Conservation (phyloP, 2,888 invertebrate species). For the Sarcophaga subvicina region DNA sequence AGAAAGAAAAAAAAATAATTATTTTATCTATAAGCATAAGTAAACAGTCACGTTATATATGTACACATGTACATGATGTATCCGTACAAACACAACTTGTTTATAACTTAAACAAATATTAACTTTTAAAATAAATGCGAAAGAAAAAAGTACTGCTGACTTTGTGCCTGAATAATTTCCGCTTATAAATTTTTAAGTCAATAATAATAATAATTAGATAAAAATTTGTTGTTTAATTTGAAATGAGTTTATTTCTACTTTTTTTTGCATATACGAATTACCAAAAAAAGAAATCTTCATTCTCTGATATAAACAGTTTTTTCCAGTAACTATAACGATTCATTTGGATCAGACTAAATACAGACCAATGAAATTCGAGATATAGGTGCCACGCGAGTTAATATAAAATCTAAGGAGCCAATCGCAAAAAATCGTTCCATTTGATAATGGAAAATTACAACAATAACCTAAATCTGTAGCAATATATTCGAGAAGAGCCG, state of each 20-base stretch:
- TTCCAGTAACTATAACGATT: no score
- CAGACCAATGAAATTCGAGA: no score
- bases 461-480: no score
- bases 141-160: constrained; percentile 15
- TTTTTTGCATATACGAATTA: background rate
- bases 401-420: no score
- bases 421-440: no score
- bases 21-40: background rate
- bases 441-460: no score
- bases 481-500: no score
- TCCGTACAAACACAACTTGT: constrained; percentile 31
- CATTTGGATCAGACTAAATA: no score
- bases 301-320: no score
- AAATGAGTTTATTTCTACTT: background rate
- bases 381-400: no score
- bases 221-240: background rate
- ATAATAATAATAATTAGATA: constrained; percentile 8
- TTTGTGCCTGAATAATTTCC: constrained; percentile 59
- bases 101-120: constrained; percentile 59
- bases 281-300: background rate
- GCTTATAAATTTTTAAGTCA: constrained; percentile 40
- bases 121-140: constrained; percentile 40
- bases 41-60: background rate
- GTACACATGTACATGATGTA: background rate
- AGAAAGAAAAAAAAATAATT: background rate